Conservation (phyloP, 2,113 vertebrate species). For the Lathamus discolor region DNA sequence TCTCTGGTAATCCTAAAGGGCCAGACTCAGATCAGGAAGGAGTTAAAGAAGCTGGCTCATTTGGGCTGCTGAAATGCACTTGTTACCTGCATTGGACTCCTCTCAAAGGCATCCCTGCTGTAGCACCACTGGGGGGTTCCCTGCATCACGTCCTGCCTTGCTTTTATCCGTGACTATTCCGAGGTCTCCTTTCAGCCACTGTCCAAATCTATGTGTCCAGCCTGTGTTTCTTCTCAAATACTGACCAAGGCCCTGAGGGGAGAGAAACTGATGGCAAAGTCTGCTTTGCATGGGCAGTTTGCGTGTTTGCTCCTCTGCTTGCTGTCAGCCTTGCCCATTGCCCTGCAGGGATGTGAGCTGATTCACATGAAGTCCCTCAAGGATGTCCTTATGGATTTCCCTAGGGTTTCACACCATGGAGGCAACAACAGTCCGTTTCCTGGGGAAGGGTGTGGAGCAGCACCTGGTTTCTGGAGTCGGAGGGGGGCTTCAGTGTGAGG, state of each 20-base stretch:
- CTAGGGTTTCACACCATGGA: fast-evolving
- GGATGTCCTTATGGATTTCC: not conserved
- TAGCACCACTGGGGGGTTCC: not conserved
- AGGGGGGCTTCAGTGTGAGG: not conserved
- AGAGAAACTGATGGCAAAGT: not conserved
- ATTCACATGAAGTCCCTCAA: not conserved
- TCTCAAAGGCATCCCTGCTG: fast-evolving
- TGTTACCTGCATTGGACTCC: not conserved
- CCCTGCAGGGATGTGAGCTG: not conserved
- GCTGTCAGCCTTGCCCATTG: not conserved
- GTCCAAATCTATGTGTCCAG: not conserved
- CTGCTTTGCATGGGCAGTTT: not conserved
- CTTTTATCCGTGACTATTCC: not conserved
- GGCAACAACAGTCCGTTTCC: not conserved
- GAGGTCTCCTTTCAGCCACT: not conserved
- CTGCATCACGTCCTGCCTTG: not conserved
- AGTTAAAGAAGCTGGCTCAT: not conserved
- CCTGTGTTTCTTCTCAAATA: not conserved
- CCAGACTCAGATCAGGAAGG: not conserved
- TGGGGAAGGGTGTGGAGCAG: not conserved
- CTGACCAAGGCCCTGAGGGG: not conserved
- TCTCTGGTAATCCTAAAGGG: not conserved
- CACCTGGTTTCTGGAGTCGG: not conserved
- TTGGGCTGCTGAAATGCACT: not conserved
- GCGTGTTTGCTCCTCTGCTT: not conserved